These are phyloP conservation scores for Lordiphosa fenestrarum DNA, from an alignment of 2,888 invertebrate genomes.

Conservation along the genomic window DNA sequence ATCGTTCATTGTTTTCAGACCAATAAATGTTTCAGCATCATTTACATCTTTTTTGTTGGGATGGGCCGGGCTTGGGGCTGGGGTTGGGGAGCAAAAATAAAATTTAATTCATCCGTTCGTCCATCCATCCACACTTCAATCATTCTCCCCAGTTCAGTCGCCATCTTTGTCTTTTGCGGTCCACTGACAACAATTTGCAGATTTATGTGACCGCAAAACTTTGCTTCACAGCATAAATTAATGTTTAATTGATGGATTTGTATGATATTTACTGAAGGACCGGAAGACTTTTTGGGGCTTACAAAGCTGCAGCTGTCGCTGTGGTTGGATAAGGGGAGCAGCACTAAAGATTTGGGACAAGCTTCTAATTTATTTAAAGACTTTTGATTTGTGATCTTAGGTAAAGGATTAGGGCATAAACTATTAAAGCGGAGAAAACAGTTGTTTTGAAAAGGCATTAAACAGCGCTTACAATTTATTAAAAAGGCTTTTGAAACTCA, in stretches of 20 bases:
- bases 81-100: constrained; percentile 17
- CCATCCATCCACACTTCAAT: constrained; percentile 41
- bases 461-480: too few species aligned
- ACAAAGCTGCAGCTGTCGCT: neutral
- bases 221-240: constrained; percentile 63
- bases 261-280: constrained; percentile 23
- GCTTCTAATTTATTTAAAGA: too few species aligned
- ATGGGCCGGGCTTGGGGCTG: constrained; percentile 21
- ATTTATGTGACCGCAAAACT: constrained; percentile 69
- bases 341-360: too few species aligned
- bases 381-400: too few species aligned
- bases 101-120: constrained; percentile 23
- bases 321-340: too few species aligned
- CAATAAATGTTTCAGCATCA: constrained; percentile 60
- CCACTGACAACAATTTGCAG: constrained; percentile 41
- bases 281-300: constrained; percentile 15
- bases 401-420: too few species aligned
- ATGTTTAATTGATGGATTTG: constrained; percentile 66
- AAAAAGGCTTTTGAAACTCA: too few species aligned
- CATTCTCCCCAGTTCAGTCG: constrained; percentile 36
- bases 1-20: constrained; percentile 32
- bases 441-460: too few species aligned
- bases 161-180: constrained; percentile 36
- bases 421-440: too few species aligned
- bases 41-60: constrained; percentile 51